Evolutionary conservation across 2,888 invertebrate genomes (phyloP), one percentile per base, ranked within the genome.

Genomic region (Neuroscelio doddi): DNA sequence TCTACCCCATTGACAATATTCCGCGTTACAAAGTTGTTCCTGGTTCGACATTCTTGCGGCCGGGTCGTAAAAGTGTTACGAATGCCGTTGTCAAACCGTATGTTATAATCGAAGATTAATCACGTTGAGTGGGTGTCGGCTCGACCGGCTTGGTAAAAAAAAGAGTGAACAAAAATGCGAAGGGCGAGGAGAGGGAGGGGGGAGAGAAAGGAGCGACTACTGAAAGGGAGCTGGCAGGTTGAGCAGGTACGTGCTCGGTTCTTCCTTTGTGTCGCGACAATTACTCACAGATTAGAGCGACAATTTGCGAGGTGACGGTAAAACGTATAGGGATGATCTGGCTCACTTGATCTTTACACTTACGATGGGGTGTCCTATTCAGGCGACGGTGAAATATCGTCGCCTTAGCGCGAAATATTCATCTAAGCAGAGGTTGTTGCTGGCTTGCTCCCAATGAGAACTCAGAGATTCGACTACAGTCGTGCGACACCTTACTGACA

Each of bases 91-190:
- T 82, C 81, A 80, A 68, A 69, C 77, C 74, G 65, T 52, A 72
- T 68, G 76, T 76, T 73, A 82, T 83, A 83, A 82, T 83, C 79
- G 82, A 79, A 83, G 83, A 83, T 83, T 83, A 83, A 82, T 83
- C 80, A 79, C 68, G 78, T 68, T 64, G 53, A 53, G 74, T 70
- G 71, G 74, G 74, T 74, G 78, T 76, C 73, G 68, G 64, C 50
- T 61, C 72, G 70, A 73, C 74, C 65, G 70, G 52, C 16, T 30
- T 15, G 15, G 15, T 45, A 30, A 24, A 34, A 41, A 44, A 52
- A 42, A 68, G 69, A 70, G 69, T 68, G 74, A n/a, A 71, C 71
- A 74, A 74, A 74, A 70, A 72, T 46, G 63, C 51, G 47, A 44
- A 39, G 12, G 1, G 9, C 29, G 29, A 14, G 41, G 32, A 29